Conservation (phyloP, 2,797 vertebrate genomes). For the Microctenopoma steveboyesi region DNA sequence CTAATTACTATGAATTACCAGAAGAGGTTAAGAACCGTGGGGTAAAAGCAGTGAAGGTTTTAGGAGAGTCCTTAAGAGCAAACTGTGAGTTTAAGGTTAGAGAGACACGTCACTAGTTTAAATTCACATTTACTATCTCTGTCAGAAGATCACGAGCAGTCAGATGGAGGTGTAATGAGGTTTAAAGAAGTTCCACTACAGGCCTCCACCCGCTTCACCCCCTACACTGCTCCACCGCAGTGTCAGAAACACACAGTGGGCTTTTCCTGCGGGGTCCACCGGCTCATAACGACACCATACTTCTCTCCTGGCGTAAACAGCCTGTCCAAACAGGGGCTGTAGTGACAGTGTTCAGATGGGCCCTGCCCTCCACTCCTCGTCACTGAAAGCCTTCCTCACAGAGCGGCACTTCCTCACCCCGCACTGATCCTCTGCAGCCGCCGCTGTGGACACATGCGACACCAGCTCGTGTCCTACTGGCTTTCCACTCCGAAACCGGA, state of each 20-base stretch:
- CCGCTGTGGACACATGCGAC: slow-evolving; percentile 42
- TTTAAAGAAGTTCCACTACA: background rate
- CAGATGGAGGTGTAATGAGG: background rate
- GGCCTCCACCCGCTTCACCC: slow-evolving; percentile 27
- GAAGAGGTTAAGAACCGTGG: too few species aligned
- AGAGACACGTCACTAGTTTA: too few species aligned
- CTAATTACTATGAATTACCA: too few species aligned
- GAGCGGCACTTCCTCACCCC: slow-evolving; percentile 52
- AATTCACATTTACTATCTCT: too few species aligned
- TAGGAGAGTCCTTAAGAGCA: too few species aligned
- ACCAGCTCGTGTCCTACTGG: slow-evolving; percentile 15
- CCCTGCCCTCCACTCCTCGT: slow-evolving; percentile 58
- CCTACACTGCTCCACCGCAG: slow-evolving; percentile 15
- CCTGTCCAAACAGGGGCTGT: slow-evolving; percentile 35
- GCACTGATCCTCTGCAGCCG: slow-evolving; percentile 8
- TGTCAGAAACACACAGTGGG: background rate
- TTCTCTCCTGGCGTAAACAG: slow-evolving; percentile 19
- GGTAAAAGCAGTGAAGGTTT: too few species aligned
- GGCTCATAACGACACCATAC: background rate
- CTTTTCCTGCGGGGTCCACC: background rate
- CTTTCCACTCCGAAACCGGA: slow-evolving; percentile 31
- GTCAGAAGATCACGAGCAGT: background rate
- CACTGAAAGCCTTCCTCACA: slow-evolving; percentile 59
- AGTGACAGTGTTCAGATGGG: slow-evolving; percentile 43
- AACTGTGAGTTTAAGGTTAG: too few species aligned